Percentiles rank a stretch among this genome's conserved stretches.
Evolutionary conservation across 2,888 invertebrate species (phyloP).

Genomic region (Amblyjoppa proteus): DNA sequence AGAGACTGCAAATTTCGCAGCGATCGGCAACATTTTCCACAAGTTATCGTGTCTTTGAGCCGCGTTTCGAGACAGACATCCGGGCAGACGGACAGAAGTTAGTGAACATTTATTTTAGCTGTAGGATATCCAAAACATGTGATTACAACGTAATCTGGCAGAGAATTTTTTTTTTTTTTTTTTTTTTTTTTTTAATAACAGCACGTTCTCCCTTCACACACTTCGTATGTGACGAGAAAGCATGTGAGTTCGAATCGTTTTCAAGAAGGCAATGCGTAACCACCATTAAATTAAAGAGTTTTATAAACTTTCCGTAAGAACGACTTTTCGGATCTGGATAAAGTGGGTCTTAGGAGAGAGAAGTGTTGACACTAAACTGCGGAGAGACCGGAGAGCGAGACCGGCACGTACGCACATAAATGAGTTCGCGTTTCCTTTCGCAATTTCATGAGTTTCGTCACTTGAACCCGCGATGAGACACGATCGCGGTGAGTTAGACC

Average conservation of each 20-base stretch:
- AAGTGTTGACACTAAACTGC: slow-evolving; percentile 27
- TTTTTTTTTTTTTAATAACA: too few species aligned
- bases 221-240: too few species aligned
- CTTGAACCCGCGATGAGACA: not conserved
- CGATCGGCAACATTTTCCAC: not conserved
- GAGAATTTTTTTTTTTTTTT: too few species aligned
- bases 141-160: too few species aligned
- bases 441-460: slow-evolving; percentile 37
- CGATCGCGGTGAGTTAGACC: slow-evolving; percentile 9
- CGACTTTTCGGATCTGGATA: slow-evolving; percentile 14
- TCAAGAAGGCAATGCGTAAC: not conserved
- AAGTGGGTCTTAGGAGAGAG: slow-evolving; percentile 7
- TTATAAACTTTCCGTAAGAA: slow-evolving; percentile 1
- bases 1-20: not conserved
- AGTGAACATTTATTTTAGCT: too few species aligned
- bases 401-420: slow-evolving; percentile 52
- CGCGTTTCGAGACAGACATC: too few species aligned
- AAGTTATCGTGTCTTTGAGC: not conserved
- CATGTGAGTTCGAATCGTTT: not conserved
- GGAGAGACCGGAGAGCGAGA: slow-evolving; percentile 22
- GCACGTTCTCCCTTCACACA: too few species aligned
- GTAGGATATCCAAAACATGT: too few species aligned
- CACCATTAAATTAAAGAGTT: not conserved
- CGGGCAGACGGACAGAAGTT: too few species aligned
- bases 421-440: slow-evolving; percentile 54